These are phyloP conservation scores for Peromyscus polionotus DNA, from an alignment of 2,113 vertebrate genomes.

Conservation along the genomic window DNA sequence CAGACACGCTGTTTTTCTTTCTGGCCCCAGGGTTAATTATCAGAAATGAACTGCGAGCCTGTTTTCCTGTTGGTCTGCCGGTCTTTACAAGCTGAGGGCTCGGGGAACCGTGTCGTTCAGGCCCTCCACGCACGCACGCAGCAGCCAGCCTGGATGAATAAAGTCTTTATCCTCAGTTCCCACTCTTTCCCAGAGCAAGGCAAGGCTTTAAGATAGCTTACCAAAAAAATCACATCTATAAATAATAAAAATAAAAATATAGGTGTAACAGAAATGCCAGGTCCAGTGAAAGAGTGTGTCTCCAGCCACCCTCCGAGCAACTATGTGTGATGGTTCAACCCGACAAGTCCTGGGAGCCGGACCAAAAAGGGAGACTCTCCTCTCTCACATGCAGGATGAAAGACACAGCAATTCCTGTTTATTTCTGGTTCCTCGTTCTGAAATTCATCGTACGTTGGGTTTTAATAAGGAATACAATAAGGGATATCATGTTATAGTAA, in stretches of 20 bases:
- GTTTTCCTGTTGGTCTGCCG: slow-evolving; percentile 36
- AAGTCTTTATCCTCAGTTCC: slow-evolving; percentile 16
- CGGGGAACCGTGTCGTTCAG: neutral
- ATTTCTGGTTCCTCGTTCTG: neutral
- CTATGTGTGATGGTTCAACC: neutral
- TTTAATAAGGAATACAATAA: neutral
- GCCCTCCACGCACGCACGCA: neutral
- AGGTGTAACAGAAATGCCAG: neutral
- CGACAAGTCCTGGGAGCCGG: neutral
- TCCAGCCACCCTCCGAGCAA: accelerated
- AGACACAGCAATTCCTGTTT: neutral
- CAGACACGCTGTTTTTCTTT: slow-evolving; percentile 39
- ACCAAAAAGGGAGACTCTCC: neutral
- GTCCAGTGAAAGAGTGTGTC: neutral
- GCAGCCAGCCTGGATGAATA: neutral
- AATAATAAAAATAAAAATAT: neutral
- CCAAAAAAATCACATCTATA: neutral
- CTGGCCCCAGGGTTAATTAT: slow-evolving; percentile 43
- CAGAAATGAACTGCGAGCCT: slow-evolving; percentile 45
- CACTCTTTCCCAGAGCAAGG: neutral
- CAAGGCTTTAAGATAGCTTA: neutral
- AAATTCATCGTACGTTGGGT: neutral
- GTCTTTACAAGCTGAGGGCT: neutral
- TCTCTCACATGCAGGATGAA: neutral
- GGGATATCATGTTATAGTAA: neutral